Base-by-base conservation (phyloP, 2,113 vertebrate species). In the Cavia aperea region DNA sequence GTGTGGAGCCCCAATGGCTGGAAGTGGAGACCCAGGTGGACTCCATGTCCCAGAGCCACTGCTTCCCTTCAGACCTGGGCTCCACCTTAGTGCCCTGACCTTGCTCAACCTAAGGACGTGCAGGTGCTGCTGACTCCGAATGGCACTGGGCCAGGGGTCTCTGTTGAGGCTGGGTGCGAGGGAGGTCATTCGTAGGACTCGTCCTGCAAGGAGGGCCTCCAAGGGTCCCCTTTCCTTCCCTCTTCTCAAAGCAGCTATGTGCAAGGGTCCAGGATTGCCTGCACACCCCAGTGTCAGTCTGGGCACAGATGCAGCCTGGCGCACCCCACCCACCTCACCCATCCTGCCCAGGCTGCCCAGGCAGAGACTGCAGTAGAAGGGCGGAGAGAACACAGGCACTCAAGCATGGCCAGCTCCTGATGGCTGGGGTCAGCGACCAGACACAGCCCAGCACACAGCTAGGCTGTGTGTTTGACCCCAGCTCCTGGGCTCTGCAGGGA, bases 371-470 rank as follows among this genome's bases (percentile, higher is more conserved):
- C 1, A 14, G 4, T 39, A 8, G 14, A 5, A 39, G 66, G 18
- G 33, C 6, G n/a, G 73, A 60, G 75, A 3, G 58, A 14, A 62
- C 21, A 1, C 2, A 12, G 24, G 7, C 60, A 54, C 19, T n/a
- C 14, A 4, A 43, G n/a, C 0, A 4, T 39, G 36, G 56, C 14
- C 39, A 1, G 18, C 43, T 68, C 29, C 24, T 70, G 26, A 8
- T 5, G 1, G 2, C 7, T 3, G 14, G 43, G 2, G 9, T 2
- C 8, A 21, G 49, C 1, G 18, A 66, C 43, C 6, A 21, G 51
- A 60, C 11, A 1, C 2, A 1, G 6, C 4, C 0, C 43, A 33
- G 56, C 23, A 1, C 0, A 19, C 0, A 19, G 14, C 4, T 3
- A 6, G 0, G 2, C 5, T 29, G 4, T 19, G 72, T 63, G 78